Evolutionary conservation across 2,113 vertebrate species (phyloP), one percentile per base, ranked within the genome.

Genomic region (Crotalus horridus): DNA sequence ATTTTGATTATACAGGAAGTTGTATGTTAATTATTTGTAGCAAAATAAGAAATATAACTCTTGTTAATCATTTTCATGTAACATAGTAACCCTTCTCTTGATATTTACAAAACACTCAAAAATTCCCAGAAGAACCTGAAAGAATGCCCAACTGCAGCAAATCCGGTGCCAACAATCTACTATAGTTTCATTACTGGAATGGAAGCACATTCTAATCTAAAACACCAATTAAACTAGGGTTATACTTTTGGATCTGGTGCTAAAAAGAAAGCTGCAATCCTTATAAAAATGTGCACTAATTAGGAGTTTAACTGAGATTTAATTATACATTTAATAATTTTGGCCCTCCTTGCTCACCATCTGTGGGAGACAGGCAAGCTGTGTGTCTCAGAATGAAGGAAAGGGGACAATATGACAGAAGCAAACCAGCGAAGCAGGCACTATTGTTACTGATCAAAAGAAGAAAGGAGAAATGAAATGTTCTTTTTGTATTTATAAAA

Each of bases 101-200:
- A n/a, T 90, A 81, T 90, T 90, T 81, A 81, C 89, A 54, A 69
- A 90, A 81, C 29, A 81, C 20, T 81, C 48, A 3, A 90, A 69
- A 81, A 81, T 90, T 81, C 64, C 89, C 61, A 90, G 89, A 74
- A 90, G 48, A 69, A 69, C 59, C 89, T 90, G 89, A 90, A 64
- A 90, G 15, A 90, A 55, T 81, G 61, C 46, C 61, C 48, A 81
- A 12, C 48, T 81, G 17, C 69, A 81, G 48, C 64, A 81, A 81
- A 90, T 53, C 33, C 88, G 12, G 48, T 54, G 89, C 74, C 89
- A 81, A 55, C 64, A 39, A n/a, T 74, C 29, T 54, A 69, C 61
- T 90, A 23, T 74, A 90, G 64, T 74, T 90, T 39, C 53, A 33
- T n/a, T 51, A 54, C 61, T 55, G 48, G 64, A 81, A 64, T 53